Evolutionary conservation across 2,797 vertebrate species (phyloP).

Genomic region (Novumbra hubbsi): DNA sequence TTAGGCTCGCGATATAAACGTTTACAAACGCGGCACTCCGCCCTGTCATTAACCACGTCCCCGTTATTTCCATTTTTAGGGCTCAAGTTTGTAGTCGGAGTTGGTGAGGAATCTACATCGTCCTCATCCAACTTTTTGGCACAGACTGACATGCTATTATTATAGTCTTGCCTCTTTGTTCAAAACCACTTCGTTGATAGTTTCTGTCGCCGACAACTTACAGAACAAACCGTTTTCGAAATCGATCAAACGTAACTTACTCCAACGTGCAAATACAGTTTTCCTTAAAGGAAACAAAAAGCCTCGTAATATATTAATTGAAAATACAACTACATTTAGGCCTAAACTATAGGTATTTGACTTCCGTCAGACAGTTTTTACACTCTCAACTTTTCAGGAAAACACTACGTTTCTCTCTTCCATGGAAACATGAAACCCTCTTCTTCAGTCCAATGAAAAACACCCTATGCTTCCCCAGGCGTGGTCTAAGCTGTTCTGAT

Average conservation of each 20-base stretch:
- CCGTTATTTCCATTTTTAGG: neutral
- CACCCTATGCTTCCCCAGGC: constrained; percentile 1
- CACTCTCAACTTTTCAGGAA: neutral
- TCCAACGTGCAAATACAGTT: too few species aligned
- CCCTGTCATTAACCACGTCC: constrained; percentile 47
- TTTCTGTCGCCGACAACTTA: neutral
- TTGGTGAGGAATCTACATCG: neutral
- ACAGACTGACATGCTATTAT: constrained; percentile 5
- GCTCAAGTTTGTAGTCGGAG: neutral
- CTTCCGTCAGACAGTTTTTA: neutral
- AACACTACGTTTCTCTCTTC: neutral
- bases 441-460: neutral
- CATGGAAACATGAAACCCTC: neutral
- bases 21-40: constrained; percentile 75
- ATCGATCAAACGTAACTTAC: neutral
- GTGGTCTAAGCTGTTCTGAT: neutral
- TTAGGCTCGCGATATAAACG: constrained; percentile 77
- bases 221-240: neutral
- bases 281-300: too few species aligned
- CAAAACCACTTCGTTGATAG: neutral
- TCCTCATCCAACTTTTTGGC: neutral
- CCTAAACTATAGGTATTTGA: too few species aligned
- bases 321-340: too few species aligned
- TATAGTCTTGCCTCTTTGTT: neutral
- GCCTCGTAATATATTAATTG: too few species aligned